phyloP scores from a whole-genome alignment of 2,797 vertebrate species.

The Sciurus carolinensis region DNA sequence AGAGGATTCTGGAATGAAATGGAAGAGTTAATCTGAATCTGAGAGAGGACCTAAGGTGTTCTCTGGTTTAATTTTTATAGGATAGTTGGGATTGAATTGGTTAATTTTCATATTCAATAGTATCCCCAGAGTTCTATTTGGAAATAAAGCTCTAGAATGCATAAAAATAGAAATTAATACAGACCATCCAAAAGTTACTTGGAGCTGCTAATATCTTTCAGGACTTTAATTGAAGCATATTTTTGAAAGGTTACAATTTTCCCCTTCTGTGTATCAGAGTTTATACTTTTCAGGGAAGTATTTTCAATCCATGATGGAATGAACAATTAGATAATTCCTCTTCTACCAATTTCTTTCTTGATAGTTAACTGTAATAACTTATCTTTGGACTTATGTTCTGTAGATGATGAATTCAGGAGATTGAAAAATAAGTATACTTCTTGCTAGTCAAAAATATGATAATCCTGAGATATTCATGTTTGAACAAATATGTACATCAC shows the following conservation, averaged over 20 bases:
- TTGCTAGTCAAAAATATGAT: slow-evolving; percentile 19
- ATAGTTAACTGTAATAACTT: slow-evolving; percentile 30
- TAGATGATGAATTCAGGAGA: neutral
- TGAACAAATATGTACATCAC: neutral
- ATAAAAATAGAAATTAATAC: slow-evolving; percentile 42
- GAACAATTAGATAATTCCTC: neutral
- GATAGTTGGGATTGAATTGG: slow-evolving; percentile 31
- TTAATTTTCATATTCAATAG: slow-evolving; percentile 52
- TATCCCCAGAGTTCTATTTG: slow-evolving; percentile 38
- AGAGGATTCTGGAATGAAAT: neutral
- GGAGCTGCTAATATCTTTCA: slow-evolving; percentile 12
- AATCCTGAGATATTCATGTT: neutral
- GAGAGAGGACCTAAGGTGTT: neutral
- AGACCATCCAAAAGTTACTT: slow-evolving; percentile 21
- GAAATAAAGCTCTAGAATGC: slow-evolving; percentile 65
- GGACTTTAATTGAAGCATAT: neutral
- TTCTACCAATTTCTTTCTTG: slow-evolving; percentile 42
- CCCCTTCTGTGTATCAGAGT: neutral
- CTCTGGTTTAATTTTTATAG: slow-evolving; percentile 26
- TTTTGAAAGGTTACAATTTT: slow-evolving; percentile 8
- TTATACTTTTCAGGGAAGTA: slow-evolving; percentile 49
- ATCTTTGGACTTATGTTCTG: neutral
- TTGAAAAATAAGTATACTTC: neutral
- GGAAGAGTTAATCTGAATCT: neutral
- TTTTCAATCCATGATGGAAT: neutral